These are phyloP conservation scores for Perdita meconis DNA, from an alignment of 2,888 invertebrate genomes.

Conservation along the genomic window DNA sequence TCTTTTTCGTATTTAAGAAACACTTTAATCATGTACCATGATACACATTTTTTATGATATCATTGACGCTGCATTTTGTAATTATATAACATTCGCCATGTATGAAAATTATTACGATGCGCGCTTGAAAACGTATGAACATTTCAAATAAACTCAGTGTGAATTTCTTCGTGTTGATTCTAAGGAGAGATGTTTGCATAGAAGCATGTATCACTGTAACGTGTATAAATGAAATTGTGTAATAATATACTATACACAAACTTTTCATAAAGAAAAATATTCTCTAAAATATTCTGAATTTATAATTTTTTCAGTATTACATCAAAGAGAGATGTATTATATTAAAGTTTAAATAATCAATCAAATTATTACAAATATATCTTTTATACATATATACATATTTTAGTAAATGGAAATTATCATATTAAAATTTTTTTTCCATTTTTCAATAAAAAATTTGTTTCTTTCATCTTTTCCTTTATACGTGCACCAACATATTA, in stretches of 20 bases:
- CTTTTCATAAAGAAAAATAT: slow-evolving; percentile 27
- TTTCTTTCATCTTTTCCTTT: slow-evolving; percentile 46
- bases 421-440: slow-evolving; percentile 20
- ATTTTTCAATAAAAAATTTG: slow-evolving; percentile 23
- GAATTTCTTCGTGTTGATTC: slow-evolving; percentile 46
- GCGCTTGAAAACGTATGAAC: slow-evolving; percentile 55
- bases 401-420: slow-evolving; percentile 40
- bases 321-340: slow-evolving; percentile 22
- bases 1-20: slow-evolving; percentile 32
- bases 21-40: slow-evolving; percentile 51
- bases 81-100: slow-evolving; percentile 33
- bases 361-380: slow-evolving; percentile 38
- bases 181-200: slow-evolving; percentile 39
- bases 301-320: slow-evolving; percentile 53
- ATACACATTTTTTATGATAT: slow-evolving; percentile 46
- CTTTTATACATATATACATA: slow-evolving; percentile 48
- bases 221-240: slow-evolving; percentile 47
- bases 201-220: slow-evolving; percentile 38
- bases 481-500: slow-evolving; percentile 9
- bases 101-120: slow-evolving; percentile 39
- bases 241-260: slow-evolving; percentile 39
- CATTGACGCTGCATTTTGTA: slow-evolving; percentile 41
- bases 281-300: slow-evolving; percentile 5
- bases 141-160: slow-evolving; percentile 40
- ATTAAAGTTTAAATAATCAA: slow-evolving; percentile 18